Base-by-base conservation (phyloP, 2,888 invertebrate genomes). In the Chrysotoxum bicinctum region DNA sequence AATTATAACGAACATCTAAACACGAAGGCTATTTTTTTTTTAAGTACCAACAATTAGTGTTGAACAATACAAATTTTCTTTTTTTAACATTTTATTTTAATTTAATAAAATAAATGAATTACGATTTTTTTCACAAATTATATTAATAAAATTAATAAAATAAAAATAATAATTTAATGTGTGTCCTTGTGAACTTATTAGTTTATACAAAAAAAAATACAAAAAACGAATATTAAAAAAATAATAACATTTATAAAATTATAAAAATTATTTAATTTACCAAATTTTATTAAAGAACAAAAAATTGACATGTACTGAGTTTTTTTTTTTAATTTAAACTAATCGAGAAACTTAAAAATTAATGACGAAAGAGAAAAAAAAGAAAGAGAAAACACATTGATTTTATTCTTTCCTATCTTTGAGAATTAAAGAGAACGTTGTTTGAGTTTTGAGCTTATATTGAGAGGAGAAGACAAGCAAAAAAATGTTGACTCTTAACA, bases 311-410 rank as follows among this genome's bases (percentile, higher is more conserved):
- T 26, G 48, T 10, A 48, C 8, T 66, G 50, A 32, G 68, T 14
- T 68, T 72, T 58, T 43, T 50, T 30, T 9, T 78, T 78, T 10
- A 19, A 54, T 54, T 30, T 60, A 19, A 64, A 75, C 79, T 84
- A 84, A 79, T 74, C 74, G 64, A 78, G 74, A 83, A 74, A 74
- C 83, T 83, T 83, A 83, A 78, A 83, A 35, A 74, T 78, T 79
- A 79, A 78, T 74, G 62, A 83, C 73, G 82, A 78, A 78, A 83
- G 78, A 74, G 69, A 78, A 83, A 37, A 78, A 23, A 50, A n/a
- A 8, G 23, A 58, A 64, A 70, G 76, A 76, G 50, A 81, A 54
- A 76, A 76, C 52, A 72, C 30, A 54, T 64, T 69, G 52, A 77
- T 62, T 73, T 68, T 72, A 5, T 45, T 66, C 48, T 60, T 26